Evolutionary conservation across 2,113 vertebrate genomes (phyloP).

Genomic region (Xiphias gladius): DNA sequence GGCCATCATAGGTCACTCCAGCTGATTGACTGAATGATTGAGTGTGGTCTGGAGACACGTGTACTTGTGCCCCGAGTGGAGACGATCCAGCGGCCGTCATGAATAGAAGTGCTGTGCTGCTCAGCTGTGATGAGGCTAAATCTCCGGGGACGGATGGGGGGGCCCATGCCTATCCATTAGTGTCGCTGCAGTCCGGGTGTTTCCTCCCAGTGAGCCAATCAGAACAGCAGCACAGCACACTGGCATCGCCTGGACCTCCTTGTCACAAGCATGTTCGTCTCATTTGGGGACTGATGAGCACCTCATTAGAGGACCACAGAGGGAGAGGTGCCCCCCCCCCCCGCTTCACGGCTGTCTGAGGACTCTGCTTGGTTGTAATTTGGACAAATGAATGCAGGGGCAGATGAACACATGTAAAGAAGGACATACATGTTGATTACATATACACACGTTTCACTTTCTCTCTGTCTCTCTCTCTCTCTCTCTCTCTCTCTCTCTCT

Average conservation of each 20-base stretch:
- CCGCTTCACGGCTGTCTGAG: constrained; percentile 54
- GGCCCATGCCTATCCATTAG: constrained; percentile 74
- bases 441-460: constrained; percentile 24
- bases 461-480: background rate
- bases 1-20: constrained; percentile 37
- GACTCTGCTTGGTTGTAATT: constrained; percentile 41
- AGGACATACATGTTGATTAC: constrained; percentile 51
- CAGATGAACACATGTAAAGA: constrained; percentile 50
- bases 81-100: constrained; percentile 45
- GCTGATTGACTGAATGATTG: constrained; percentile 63
- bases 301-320: constrained; percentile 70
- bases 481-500: background rate
- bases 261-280: constrained; percentile 67
- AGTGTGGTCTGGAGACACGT: constrained; percentile 45
- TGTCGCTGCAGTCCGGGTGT: constrained; percentile 67
- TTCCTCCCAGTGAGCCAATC: constrained; percentile 56
- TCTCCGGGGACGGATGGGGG: constrained; percentile 60
- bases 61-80: constrained; percentile 26
- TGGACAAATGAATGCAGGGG: constrained; percentile 51
- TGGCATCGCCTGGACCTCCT: constrained; percentile 57
- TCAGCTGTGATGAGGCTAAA: constrained; percentile 65
- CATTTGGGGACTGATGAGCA: constrained; percentile 69
- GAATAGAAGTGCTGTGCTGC: constrained; percentile 44
- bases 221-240: constrained; percentile 47
- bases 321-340: constrained; percentile 18